Base-by-base conservation (phyloP, 2,888 invertebrate species). In the Holacanthella duospinosa region DNA sequence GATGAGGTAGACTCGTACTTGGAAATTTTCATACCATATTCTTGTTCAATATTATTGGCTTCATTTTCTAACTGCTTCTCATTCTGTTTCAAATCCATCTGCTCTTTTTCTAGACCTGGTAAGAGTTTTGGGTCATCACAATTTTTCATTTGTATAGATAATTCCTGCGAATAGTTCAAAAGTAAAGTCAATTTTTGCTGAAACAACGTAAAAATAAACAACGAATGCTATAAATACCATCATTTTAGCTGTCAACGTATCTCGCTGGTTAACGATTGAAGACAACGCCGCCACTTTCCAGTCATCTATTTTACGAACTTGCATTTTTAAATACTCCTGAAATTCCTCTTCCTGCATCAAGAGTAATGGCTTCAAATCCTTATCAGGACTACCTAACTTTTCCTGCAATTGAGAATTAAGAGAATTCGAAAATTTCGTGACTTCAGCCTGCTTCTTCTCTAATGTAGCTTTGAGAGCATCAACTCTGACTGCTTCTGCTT, bases 401-500 rank as follows among this genome's bases (percentile, higher is more conserved):
- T 60, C 28, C 26, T 64, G 57, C 43, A 72, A 60, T 36, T 71
- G 67, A 6, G 53, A 16, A 26, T 65, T 60, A 24, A 70, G 60
- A 3, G 66, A 61, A 54, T 63, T 62, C n/a, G 59, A 44, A 55
- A 64, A 65, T 9, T 25, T 48, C 16, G 61, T 61, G 43, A 68
- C 62, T 36, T 65, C 67, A 28, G 68, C 48, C 43, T 70, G 66
- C 55, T 69, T 72, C 24, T 27, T 29, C 43, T 70, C 71, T 55
- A 72, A 62, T 9, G 62, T 29, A 1, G 66, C 59, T 64, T 70
- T 64, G n/a, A 71, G 56, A 1, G 56, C 59, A 9, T 72, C 72
- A 48, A 72, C 66, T 60, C 63, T 70, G 25, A 64, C 64, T 60
- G 70, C 70, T 55, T 70, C 69, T 29, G 64, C 64, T 66, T 72